Base-by-base conservation (phyloP, 2,888 invertebrate genomes). In the Pasiphila rectangulata region DNA sequence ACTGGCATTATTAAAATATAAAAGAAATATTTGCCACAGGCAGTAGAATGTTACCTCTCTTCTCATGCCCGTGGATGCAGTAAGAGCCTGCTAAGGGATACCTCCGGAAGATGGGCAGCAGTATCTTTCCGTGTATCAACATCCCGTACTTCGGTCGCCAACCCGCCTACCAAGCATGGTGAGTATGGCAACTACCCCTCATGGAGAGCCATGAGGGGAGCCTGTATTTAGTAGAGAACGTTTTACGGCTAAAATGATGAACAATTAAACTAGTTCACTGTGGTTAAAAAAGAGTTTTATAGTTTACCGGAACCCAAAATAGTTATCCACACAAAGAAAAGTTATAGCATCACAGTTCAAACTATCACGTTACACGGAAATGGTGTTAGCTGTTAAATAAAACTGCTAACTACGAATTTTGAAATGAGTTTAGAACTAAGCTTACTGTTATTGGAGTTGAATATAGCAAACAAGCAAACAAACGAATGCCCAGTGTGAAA, bases 361-460 rank as follows among this genome's bases (percentile, higher is more conserved):
- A 16, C 21, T 40, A 21, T n/a, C 5, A 5, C 2, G 40, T 30
- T 40, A 30, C 5, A 16, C 16, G 6, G 10, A 40, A 40, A 40
- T 40, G 21, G 10, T 16, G 29, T 30, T 30, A 40, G 16, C 39
- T 21, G 16, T 13, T 17, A 46, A 46, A 46, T 23, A 16, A 27
- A 39, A 27, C 34, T 24, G 10, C 20, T 32, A 37, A 23, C 36
- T 32, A n/a, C 24, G 32, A 21, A 46, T 36, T 43, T 36, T 25
- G 3, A 44, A 37, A 40, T 29, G 20, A 35, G 35, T 35, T 46
- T 46, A 15, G 17, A 6, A n/a, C 20, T 3, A 5, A 34, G 10
- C 19, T 17, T 25, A 32, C 38, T 32, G 23, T 36, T 38, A 17
- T 32, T 30, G 30, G 24, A 38, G 38, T 32, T 38, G 21, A 21